Evolutionary conservation across 2,797 vertebrate species (phyloP).

Genomic region (Crenichthys baileyi): DNA sequence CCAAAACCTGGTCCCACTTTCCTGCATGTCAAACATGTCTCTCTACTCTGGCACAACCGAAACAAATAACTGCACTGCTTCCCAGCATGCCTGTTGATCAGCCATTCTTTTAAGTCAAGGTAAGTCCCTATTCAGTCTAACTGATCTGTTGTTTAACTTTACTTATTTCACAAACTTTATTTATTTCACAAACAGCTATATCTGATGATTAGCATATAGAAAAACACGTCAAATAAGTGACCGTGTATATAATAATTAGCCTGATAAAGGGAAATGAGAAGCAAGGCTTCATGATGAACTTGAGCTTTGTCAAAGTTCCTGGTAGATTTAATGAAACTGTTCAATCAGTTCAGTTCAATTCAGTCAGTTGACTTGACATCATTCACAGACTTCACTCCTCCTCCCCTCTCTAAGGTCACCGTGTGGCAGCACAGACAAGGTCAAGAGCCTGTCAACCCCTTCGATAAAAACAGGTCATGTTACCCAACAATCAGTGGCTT

Average conservation of each 20-base stretch:
- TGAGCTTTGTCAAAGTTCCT: slow-evolving; percentile 14
- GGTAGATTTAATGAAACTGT: slow-evolving; percentile 44
- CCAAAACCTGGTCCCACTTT: not conserved
- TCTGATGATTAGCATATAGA: not conserved
- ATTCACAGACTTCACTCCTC: slow-evolving; percentile 64
- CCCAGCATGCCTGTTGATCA: not conserved
- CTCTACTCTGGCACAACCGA: not conserved
- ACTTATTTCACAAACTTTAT: not conserved
- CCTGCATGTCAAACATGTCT: not conserved
- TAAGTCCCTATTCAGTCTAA: not conserved
- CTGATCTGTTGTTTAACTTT: not conserved
- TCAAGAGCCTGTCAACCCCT: slow-evolving; percentile 72
- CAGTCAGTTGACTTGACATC: slow-evolving; percentile 64
- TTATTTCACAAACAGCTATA: slow-evolving; percentile 3
- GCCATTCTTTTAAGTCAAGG: not conserved
- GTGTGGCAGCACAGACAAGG: slow-evolving; percentile 61
- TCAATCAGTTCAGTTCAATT: slow-evolving; percentile 12
- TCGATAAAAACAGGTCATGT: slow-evolving; percentile 74
- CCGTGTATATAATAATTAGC: not conserved
- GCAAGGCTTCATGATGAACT: slow-evolving; percentile 8
- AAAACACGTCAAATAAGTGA: not conserved
- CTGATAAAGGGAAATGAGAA: slow-evolving; percentile 15
- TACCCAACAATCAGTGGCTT: slow-evolving; percentile 74
- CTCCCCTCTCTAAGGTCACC: slow-evolving; percentile 66
- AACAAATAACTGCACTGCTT: not conserved